Evolutionary conservation across 2,888 invertebrate species (phyloP), one percentile per base, ranked within the genome.

Genomic region (Panorpa germanica): DNA sequence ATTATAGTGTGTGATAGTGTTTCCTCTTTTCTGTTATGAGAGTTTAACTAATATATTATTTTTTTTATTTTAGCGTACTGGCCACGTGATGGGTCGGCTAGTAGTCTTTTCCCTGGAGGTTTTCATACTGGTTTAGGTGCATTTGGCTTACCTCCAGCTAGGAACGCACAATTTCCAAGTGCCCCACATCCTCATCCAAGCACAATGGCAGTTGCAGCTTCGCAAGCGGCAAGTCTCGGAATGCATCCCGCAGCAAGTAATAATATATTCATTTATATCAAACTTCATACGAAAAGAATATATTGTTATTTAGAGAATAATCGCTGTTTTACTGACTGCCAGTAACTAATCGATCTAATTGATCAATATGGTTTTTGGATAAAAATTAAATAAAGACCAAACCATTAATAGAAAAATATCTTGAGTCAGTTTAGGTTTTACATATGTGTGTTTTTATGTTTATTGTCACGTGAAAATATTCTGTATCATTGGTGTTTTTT

Each of bases 191-290:
- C 41, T 17, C 66, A 65, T 42, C 70, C 70, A 40, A 69, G 69
- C 42, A 78, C 81, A 32, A 67, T 82, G 46, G 78, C 80, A 40
- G 81, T 80, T 42, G 81, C 81, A 29, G 82, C 81, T 40, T 80
- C 77, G 49, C 82, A 82, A 55, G 82, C 82, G 21, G 81, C 81
- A 31, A 78, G 77, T 46, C 61, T 82, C 44, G 80, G 81, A 39
- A 60, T 80, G 45, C 70, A 70, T 46, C 75, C 76, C 34, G 70
- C 70, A 37, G 72, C 74, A 45, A 75, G 74, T 75, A 64, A 65
- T 61, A 28, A 20, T 15, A 14, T 11, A 19, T 15, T n/a, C 2
- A 9, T 13, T 20, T 9, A n/a, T 17, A 18, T 11, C 6, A 5
- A 21, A n/a, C 10, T 28, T 18, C 21, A 22, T 16, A 8, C 3